phyloP scores from a whole-genome alignment of 2,797 vertebrate genomes.

The Pyrocephalus nanus region DNA sequence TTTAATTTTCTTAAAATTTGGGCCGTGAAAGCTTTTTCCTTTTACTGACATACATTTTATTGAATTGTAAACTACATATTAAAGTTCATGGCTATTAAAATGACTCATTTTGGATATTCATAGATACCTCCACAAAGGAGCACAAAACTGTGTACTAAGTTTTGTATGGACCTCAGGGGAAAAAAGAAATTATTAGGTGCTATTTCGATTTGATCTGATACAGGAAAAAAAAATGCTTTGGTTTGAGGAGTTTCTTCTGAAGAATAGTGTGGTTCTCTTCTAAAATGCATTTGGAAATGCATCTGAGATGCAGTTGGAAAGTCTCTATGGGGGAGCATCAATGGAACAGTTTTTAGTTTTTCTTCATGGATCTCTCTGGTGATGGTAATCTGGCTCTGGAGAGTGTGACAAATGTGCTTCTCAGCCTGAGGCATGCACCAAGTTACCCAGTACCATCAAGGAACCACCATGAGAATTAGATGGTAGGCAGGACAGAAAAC shows the following conservation, averaged over 20 bases:
- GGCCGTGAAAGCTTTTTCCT: slow-evolving; percentile 44
- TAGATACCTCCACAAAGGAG: slow-evolving; percentile 11
- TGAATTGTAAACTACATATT: slow-evolving; percentile 30
- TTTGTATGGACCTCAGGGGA: not conserved
- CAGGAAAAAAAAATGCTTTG: not conserved
- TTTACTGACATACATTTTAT: slow-evolving; percentile 27
- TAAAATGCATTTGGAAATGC: not conserved
- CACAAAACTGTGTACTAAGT: not conserved
- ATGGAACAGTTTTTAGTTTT: not conserved
- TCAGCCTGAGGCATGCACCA: not conserved
- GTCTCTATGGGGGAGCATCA: not conserved
- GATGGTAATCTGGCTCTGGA: not conserved
- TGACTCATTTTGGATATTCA: slow-evolving; percentile 18
- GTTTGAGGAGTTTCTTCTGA: not conserved
- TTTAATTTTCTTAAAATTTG: slow-evolving; percentile 60
- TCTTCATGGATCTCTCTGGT: not conserved
- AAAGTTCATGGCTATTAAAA: slow-evolving; percentile 55
- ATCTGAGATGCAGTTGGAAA: no score
- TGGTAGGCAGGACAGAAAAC: not conserved
- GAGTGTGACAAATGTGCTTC: not conserved
- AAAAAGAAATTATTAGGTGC: not conserved
- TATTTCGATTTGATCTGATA: not conserved
- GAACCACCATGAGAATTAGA: not conserved
- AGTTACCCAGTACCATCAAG: not conserved
- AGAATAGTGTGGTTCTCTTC: not conserved